Percentiles rank a stretch among this genome's conserved stretches.
Conservation (phyloP, 2,888 invertebrate genomes). For the Cyclophora punctaria region DNA sequence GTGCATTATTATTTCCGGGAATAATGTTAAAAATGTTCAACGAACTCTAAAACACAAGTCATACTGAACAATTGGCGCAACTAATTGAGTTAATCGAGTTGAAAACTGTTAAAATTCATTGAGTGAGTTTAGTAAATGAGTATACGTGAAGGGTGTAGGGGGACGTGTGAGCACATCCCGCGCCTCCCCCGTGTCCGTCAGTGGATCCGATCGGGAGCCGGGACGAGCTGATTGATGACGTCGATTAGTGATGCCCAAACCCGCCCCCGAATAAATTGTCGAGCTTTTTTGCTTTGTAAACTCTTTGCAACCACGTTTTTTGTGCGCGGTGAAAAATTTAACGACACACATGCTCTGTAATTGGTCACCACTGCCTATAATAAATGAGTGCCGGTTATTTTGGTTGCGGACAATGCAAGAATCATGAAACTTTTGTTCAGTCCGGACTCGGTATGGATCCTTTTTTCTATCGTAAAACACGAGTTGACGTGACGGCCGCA, state of each 20-base stretch:
- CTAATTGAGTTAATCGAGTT: not conserved
- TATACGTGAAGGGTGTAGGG: conserved; percentile 19
- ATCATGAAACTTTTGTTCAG: not conserved
- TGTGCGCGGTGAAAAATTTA: conserved; percentile 30
- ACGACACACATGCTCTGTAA: conserved; percentile 19
- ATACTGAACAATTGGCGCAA: too few relatives aligned
- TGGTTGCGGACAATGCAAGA: not conserved
- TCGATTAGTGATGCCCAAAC: conserved; percentile 72
- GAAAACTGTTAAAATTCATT: not conserved
- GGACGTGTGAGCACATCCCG: conserved; percentile 16
- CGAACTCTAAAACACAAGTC: too few relatives aligned
- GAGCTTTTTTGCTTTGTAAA: conserved; percentile 63
- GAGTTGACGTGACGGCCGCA: too few relatives aligned
- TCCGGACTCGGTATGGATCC: too few relatives aligned
- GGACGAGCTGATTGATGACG: conserved; percentile 70
- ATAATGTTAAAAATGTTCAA: too few relatives aligned
- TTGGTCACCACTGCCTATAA: conserved; percentile 13
- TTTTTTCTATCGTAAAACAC: too few relatives aligned
- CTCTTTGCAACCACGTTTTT: conserved; percentile 44
- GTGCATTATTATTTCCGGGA: too few relatives aligned
- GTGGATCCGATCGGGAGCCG: conserved; percentile 60
- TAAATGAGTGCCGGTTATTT: conserved; percentile 7
- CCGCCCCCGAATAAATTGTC: conserved; percentile 69
- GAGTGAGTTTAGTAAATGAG: conserved; percentile 7
- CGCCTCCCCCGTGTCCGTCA: conserved; percentile 41